Percentiles rank a stretch among this genome's conserved stretches.
These are phyloP conservation scores for Spodoptera litura DNA, from an alignment of 1,140 invertebrate genomes.

Conservation along the genomic window DNA sequence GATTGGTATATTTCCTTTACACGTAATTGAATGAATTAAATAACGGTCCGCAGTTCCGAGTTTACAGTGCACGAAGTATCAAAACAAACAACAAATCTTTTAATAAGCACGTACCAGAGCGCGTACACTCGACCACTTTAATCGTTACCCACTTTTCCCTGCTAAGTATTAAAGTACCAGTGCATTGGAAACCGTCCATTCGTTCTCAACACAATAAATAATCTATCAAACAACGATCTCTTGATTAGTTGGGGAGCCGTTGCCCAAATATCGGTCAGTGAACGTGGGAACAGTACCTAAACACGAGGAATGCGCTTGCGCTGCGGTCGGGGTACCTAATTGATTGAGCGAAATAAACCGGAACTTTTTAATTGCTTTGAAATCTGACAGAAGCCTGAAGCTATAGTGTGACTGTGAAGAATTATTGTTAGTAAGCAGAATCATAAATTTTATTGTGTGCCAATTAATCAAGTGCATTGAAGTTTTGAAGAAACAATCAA, in stretches of 20 bases:
- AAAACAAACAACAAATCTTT: conserved; percentile 26
- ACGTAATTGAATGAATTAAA: no score
- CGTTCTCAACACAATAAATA: conserved; percentile 63
- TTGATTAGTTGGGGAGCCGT: conserved; percentile 60
- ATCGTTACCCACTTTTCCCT: conserved; percentile 20
- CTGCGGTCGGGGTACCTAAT: conserved; percentile 13
- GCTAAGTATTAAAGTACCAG: conserved; percentile 14
- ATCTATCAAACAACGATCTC: conserved; percentile 73
- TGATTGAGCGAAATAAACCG: conserved; percentile 43
- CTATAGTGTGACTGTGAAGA: no score
- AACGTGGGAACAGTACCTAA: conserved; percentile 61
- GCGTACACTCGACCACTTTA: not conserved
- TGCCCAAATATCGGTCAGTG: conserved; percentile 57
- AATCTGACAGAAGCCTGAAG: not conserved
- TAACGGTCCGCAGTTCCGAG: no score
- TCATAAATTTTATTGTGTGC: no score
- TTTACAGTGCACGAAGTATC: not conserved
- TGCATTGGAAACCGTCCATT: conserved; percentile 61
- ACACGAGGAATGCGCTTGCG: conserved; percentile 47
- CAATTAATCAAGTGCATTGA: no score
- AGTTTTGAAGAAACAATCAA: not conserved
- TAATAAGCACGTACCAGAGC: not conserved
- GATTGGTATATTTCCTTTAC: no score
- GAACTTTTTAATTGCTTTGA: conserved; percentile 26
- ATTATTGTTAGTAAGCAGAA: not conserved